Base-by-base conservation (phyloP, 2,113 vertebrate species). In the Brachyhypopomus occidentalis region DNA sequence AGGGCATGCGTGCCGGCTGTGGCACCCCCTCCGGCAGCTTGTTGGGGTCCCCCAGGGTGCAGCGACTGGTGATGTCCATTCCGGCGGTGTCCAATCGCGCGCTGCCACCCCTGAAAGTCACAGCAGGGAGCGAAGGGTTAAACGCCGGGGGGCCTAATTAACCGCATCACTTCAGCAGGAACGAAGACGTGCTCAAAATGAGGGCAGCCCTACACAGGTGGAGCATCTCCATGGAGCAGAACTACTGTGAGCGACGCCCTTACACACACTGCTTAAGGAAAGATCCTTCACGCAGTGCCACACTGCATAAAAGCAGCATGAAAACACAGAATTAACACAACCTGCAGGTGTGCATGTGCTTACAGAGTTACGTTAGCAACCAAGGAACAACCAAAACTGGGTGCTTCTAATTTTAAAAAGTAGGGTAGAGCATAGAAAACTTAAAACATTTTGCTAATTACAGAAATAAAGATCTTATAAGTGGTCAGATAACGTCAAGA, bases 11-110 rank as follows among this genome's bases (percentile, higher is more conserved):
- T 56, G 97, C 98, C 2, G 98, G 98, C 92, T 99, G 97, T 20
- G 97, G 97, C 85, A 99, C 97, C 83, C 97, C 98, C 89, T 99
- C 97, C 2, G 98, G 97, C 75, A 99, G 94, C 87, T 99, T 98
- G 92, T 99, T 99, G 91, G 97, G 97, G 93, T 99, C 97, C 89
- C 97, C 98, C 30, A 99, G 95, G 72, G 97, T 99, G 92, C 97
- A 99, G 87, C 97, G 97, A 93, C 96, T 99, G 84, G 97, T 99
- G 90, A 99, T 98, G 78, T 99, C 98, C 97, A 99, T 99, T 93
- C 96, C 97, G 89, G 96, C 97, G 90, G 95, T 95, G 95, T 99
- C 97, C 95, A 95, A 95, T 84, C 97, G 96, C 94, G 95, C 94
- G 84, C 92, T 96, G 91, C 95, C 93, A 93, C 94, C 96, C 97